A percentile compares a stretch with the other conserved stretches of the same genome.
These are phyloP conservation scores for Lymantria dispar DNA, from an alignment of 2,888 invertebrate genomes.

Conservation along the genomic window DNA sequence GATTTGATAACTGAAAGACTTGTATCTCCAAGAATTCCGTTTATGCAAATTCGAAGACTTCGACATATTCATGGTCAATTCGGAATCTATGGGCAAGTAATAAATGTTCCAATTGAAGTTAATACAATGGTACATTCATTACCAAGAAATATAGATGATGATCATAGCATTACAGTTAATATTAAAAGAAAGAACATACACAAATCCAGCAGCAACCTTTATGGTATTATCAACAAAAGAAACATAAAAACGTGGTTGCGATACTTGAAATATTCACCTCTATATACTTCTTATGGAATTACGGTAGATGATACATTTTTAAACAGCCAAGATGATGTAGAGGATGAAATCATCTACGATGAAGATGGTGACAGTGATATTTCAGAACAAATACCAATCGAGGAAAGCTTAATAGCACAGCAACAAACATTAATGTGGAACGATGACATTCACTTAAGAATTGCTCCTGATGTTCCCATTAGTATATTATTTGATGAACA, in stretches of 20 bases:
- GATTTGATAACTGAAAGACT: slow-evolving; percentile 28
- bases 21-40: slow-evolving; percentile 36
- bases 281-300: slow-evolving; percentile 27
- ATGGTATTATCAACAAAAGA: too few species aligned
- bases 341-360: slow-evolving; percentile 23
- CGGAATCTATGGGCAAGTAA: slow-evolving; percentile 37
- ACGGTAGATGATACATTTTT: slow-evolving; percentile 27
- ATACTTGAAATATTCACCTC: slow-evolving; percentile 30
- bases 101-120: slow-evolving; percentile 37
- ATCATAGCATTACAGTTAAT: slow-evolving; percentile 25
- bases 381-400: slow-evolving; percentile 28
- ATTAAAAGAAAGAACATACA: too few species aligned
- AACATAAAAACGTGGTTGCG: slow-evolving; percentile 31
- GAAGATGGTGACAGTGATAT: too few species aligned
- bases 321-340: slow-evolving; percentile 18
- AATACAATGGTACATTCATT: slow-evolving; percentile 35
- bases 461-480: too few species aligned
- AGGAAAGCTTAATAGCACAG: slow-evolving; percentile 27
- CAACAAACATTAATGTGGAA: slow-evolving; percentile 30
- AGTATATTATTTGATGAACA: neutral
- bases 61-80: too few species aligned
- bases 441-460: too few species aligned
- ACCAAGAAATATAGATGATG: slow-evolving; percentile 31
- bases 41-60: slow-evolving; percentile 38
- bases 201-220: too few species aligned